Evolutionary conservation across 2,797 vertebrate genomes (phyloP), one percentile per base, ranked within the genome.

Genomic region (Scyliorhinus canicula): DNA sequence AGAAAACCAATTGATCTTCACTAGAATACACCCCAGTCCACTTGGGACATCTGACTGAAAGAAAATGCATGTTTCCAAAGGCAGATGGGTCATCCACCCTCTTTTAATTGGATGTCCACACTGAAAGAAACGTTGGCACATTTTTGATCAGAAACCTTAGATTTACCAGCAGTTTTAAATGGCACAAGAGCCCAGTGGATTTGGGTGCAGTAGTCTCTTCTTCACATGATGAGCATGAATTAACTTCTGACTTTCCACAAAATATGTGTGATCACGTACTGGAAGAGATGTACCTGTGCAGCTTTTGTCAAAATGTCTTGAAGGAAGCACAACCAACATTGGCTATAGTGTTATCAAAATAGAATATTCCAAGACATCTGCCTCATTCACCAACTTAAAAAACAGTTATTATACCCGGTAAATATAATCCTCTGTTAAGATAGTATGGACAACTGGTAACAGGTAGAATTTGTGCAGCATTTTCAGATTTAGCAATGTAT

Each of bases 161-260:
- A 44, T 69, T 47, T 67, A 93, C 63, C 44, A 57, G 71, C 95
- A 85, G 0, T 95, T 95, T 21, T n/a, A 84, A 95, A 98, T 98
- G 98, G 97, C 97, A 95, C 96, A 96, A 91, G 95, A 95, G 95
- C 35, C 91, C 16, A 90, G 96, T 95, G 95, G 95, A 74, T 95
- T 95, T 95, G 95, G 85, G 0, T 95, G 95, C 95, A 95, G 96
- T 40, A 16, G 95, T 55, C 95, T 95, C 74, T 65, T 97, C 96
- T 0, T 96, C 96, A 91, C 98, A 98, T 0, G 98, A 96, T 52
- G 98, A 98, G 95, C 98, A 98, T 0, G 98, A 98, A 95, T 97
- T 97, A 95, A 98, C 97, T 9, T 97, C 97, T 0, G 98, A 98
- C 0, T 98, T 97, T 60, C 97, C 97, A 95, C 96, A 96, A 21